Conservation (phyloP, 1,140 invertebrate genomes). For the Trichonephila inaurata region DNA sequence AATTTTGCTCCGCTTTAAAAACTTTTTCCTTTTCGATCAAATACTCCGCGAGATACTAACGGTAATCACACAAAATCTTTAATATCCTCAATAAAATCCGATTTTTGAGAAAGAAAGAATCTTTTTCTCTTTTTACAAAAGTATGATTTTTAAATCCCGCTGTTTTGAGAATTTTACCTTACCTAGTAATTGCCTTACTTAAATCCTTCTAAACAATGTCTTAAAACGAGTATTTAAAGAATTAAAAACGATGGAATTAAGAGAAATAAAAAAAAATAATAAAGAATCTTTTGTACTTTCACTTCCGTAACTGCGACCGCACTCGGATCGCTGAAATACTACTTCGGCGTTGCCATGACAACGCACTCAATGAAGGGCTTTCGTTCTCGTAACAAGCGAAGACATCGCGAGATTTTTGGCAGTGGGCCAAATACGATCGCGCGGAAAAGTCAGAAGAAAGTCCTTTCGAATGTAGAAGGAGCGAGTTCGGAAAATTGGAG, state of each 20-base stretch:
- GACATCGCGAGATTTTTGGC: slow-evolving; percentile 44
- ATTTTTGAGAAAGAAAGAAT: slow-evolving; percentile 22
- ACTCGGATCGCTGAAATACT: slow-evolving; percentile 37
- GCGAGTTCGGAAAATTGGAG: no score
- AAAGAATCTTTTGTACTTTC: slow-evolving; percentile 1
- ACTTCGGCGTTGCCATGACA: slow-evolving; percentile 51
- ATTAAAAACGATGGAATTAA: slow-evolving; percentile 34
- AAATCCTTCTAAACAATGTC: slow-evolving; percentile 54
- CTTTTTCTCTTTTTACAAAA: background rate
- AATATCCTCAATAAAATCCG: slow-evolving; percentile 37
- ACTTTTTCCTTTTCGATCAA: slow-evolving; percentile 26
- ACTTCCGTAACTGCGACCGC: slow-evolving; percentile 34
- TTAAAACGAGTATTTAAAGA: slow-evolving; percentile 19
- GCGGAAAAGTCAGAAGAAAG: slow-evolving; percentile 66
- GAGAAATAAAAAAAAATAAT: background rate
- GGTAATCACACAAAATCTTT: slow-evolving; percentile 30
- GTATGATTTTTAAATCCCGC: slow-evolving; percentile 25
- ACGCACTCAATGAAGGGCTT: slow-evolving; percentile 51
- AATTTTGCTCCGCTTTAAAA: background rate
- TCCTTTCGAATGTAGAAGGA: background rate
- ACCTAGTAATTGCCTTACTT: slow-evolving; percentile 61
- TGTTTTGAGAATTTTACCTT: background rate
- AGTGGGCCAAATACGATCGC: slow-evolving; percentile 48
- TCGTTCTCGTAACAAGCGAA: slow-evolving; percentile 56
- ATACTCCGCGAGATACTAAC: background rate